These are phyloP conservation scores for Turnix velox DNA, from an alignment of 2,113 vertebrate species.

Conservation along the genomic window DNA sequence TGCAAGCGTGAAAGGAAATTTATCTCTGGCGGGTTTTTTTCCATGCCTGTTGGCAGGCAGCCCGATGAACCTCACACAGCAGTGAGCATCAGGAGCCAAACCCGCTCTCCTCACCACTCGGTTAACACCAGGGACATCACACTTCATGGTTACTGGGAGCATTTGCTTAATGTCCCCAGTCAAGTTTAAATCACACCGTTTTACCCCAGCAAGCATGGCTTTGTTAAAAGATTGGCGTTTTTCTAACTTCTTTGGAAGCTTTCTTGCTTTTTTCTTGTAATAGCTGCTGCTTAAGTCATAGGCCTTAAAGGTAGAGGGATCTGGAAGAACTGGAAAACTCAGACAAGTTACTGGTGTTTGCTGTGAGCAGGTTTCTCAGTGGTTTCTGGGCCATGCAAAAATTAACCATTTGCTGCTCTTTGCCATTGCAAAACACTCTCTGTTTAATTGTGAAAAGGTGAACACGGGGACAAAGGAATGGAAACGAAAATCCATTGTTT, in stretches of 20 bases:
- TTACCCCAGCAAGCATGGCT: neutral
- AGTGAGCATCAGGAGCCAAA: neutral
- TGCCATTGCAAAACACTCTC: neutral
- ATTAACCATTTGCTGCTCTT: neutral
- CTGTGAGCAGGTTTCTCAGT: neutral
- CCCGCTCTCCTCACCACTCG: neutral
- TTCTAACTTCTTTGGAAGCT: neutral
- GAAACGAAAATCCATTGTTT: conserved; percentile 48
- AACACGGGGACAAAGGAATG: neutral
- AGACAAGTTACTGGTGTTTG: neutral
- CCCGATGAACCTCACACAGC: neutral
- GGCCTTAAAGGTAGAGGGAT: neutral
- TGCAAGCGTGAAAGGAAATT: neutral
- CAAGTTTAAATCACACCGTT: neutral
- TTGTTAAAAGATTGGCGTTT: neutral
- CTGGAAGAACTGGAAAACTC: neutral
- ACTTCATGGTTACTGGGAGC: neutral
- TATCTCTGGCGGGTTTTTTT: neutral
- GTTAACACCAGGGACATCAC: neutral
- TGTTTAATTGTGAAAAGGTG: neutral
- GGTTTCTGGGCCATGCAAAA: neutral
- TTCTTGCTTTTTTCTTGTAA: neutral
- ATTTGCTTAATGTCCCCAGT: neutral
- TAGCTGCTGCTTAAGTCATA: neutral
- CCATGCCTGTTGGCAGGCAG: neutral